These are phyloP conservation scores for Drosophila kambysellisi DNA, from an alignment of 2,888 invertebrate genomes.

Conservation along the genomic window DNA sequence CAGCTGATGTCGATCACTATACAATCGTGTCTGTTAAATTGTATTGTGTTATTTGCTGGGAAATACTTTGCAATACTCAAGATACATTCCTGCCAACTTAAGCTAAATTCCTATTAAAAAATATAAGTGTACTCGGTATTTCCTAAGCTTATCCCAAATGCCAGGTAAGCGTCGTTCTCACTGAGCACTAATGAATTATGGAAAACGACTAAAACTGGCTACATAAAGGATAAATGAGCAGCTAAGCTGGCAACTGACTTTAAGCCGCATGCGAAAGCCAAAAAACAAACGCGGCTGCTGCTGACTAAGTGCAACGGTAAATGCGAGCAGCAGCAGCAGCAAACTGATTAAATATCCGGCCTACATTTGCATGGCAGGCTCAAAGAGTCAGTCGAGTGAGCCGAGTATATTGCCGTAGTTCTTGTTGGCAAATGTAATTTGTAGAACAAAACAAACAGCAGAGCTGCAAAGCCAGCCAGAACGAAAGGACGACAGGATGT, in stretches of 20 bases:
- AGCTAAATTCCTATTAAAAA: not conserved
- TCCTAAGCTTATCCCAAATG: not conserved
- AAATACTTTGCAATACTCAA: not conserved
- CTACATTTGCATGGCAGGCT: constrained; percentile 45
- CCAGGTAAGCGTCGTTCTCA: constrained; percentile 1
- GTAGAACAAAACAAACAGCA: constrained; percentile 73
- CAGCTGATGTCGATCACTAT: not conserved
- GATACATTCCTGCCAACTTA: not conserved
- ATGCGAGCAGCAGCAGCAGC: constrained; percentile 13
- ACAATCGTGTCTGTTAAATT: not conserved
- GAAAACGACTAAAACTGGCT: constrained; percentile 12
- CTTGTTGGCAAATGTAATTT: constrained; percentile 76
- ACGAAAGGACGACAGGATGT: constrained; percentile 8
- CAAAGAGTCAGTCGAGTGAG: constrained; percentile 51
- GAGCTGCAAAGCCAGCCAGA: constrained; percentile 7
- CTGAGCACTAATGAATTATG: constrained; percentile 18
- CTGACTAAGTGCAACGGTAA: constrained; percentile 41
- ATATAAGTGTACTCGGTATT: not conserved
- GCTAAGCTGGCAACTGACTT: constrained; percentile 11
- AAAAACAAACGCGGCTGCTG: constrained; percentile 47
- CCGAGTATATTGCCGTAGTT: constrained; percentile 53
- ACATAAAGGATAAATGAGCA: constrained; percentile 4
- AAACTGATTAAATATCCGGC: constrained; percentile 80
- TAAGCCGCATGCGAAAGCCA: constrained; percentile 29
- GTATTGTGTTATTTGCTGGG: not conserved